Conservation (phyloP, 2,113 vertebrate genomes). For the Capreolus pygargus region DNA sequence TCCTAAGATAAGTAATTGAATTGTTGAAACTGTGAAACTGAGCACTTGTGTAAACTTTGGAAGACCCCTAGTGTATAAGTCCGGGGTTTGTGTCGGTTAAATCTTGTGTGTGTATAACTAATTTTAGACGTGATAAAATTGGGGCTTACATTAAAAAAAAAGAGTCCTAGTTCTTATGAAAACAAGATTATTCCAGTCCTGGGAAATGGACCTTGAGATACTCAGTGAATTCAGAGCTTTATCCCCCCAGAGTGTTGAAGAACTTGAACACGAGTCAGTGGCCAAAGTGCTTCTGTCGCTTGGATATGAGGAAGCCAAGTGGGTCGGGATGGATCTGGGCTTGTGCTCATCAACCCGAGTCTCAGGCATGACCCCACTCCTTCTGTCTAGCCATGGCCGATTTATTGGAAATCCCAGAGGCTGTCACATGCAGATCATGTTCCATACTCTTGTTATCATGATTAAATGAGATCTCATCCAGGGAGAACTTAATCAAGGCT, state of each 20-base stretch:
- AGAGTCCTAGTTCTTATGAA: neutral
- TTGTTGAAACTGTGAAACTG: neutral
- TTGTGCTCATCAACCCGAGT: too few relatives aligned
- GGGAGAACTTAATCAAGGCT: neutral
- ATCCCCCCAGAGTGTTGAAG: neutral
- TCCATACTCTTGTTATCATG: neutral
- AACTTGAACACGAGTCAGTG: neutral
- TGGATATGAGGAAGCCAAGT: neutral
- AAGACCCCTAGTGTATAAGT: neutral
- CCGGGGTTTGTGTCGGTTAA: neutral
- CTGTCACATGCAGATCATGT: neutral
- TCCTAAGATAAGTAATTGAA: constrained; percentile 18
- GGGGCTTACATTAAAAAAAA: neutral
- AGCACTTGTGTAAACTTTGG: neutral
- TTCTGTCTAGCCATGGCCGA: neutral
- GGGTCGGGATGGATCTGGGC: too few relatives aligned
- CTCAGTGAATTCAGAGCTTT: neutral
- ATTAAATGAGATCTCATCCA: neutral
- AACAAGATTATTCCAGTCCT: neutral
- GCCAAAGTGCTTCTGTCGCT: neutral
- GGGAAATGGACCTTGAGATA: neutral
- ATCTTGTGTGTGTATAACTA: neutral
- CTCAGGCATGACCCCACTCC: accelerated
- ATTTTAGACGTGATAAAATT: neutral
- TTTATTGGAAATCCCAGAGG: neutral